These are phyloP conservation scores for Argya squamiceps DNA, from an alignment of 2,797 vertebrate genomes.

Conservation along the genomic window DNA sequence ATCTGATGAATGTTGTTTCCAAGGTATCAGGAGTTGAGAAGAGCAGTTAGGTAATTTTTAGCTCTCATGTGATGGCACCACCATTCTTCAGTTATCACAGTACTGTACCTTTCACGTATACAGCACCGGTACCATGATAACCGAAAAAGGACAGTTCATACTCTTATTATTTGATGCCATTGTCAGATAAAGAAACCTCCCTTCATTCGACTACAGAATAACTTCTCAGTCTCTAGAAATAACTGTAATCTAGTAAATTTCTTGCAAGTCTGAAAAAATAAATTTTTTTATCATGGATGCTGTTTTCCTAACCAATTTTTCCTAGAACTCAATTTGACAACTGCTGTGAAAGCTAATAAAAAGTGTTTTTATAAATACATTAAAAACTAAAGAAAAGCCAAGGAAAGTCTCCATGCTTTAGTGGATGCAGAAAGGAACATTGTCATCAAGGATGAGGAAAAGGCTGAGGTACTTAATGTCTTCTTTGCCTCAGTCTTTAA, in stretches of 20 bases:
- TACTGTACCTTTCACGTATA: constrained; percentile 99
- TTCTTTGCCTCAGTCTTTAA: background rate
- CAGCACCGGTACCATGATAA: constrained; percentile 99
- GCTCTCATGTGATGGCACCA: constrained; percentile 90
- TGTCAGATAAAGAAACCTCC: background rate
- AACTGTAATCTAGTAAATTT: background rate
- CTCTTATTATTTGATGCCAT: constrained; percentile 54
- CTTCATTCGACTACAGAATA: background rate
- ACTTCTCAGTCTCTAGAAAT: background rate
- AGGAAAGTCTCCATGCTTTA: background rate
- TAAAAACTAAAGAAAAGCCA: background rate
- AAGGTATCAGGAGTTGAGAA: background rate
- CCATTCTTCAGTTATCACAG: constrained; percentile 99
- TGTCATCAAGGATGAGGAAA: background rate
- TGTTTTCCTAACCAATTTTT: background rate
- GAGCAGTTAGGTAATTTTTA: constrained; percentile 24
- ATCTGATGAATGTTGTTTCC: background rate
- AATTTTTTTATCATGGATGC: background rate
- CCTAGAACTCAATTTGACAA: background rate
- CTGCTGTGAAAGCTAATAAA: background rate
- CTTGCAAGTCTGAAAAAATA: background rate
- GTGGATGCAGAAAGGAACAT: fast-evolving
- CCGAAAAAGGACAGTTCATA: constrained; percentile 99
- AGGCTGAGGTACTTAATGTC: background rate
- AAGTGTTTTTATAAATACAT: background rate